These are phyloP conservation scores for Girardinus metallicus DNA, from an alignment of 2,797 vertebrate genomes.

Conservation along the genomic window DNA sequence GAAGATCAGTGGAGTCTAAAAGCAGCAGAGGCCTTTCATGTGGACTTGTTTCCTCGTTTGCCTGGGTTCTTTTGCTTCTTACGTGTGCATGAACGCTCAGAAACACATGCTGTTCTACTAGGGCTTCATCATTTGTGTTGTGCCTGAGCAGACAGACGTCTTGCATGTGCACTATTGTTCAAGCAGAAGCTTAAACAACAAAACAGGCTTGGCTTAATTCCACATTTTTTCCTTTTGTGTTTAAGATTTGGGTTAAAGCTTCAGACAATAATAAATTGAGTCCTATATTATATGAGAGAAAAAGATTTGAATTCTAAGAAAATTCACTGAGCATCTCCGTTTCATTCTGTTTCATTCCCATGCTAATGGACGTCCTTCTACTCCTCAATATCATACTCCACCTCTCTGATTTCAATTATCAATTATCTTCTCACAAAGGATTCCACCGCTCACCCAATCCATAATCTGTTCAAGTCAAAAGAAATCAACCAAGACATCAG, in stretches of 20 bases:
- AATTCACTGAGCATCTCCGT: conserved; percentile 35
- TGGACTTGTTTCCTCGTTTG: conserved; percentile 27
- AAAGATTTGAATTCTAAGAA: conserved; percentile 19
- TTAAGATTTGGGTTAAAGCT: not conserved
- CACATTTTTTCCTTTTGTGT: not conserved
- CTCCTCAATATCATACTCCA: conserved; percentile 2
- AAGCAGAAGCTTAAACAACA: not conserved
- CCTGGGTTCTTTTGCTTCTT: conserved; percentile 30
- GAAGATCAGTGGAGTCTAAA: conserved; percentile 8
- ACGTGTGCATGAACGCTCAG: not conserved
- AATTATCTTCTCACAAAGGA: not conserved
- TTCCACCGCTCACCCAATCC: not conserved
- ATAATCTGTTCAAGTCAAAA: not conserved
- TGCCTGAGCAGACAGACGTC: conserved; percentile 34
- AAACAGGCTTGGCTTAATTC: conserved; percentile 21
- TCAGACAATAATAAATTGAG: not conserved
- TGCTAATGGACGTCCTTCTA: conserved; percentile 26
- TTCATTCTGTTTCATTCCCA: conserved; percentile 14
- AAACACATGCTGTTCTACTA: not conserved
- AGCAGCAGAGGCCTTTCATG: conserved; percentile 19
- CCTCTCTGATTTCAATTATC: conserved; percentile 14
- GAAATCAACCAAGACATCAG: not conserved
- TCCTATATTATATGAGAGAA: not conserved
- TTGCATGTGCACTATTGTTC: conserved; percentile 23
- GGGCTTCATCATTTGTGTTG: conserved; percentile 16